A percentile compares a stretch with the other conserved stretches of the same genome.
phyloP scores from a whole-genome alignment of 2,888 invertebrate genomes.

The Drosophila paramelanica region DNA sequence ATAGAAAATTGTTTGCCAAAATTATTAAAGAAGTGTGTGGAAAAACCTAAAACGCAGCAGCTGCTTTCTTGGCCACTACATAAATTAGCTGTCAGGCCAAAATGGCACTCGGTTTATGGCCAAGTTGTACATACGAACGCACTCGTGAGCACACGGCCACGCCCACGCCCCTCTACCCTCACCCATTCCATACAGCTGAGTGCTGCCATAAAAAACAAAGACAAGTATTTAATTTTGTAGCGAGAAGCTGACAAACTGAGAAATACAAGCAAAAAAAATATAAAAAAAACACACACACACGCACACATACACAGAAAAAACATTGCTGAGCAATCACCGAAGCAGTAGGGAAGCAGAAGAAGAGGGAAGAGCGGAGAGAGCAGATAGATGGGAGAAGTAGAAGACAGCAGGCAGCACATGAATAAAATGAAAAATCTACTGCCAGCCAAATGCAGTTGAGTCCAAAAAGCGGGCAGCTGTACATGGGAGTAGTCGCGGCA shows the following conservation, averaged over 20 bases:
- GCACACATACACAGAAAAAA: constrained; percentile 11
- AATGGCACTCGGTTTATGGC: constrained; percentile 68
- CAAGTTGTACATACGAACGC: constrained; percentile 50
- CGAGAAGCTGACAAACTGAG: constrained; percentile 66
- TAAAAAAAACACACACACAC: background rate
- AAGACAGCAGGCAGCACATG: constrained; percentile 66
- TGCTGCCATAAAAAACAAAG: constrained; percentile 61
- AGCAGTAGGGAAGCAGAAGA: background rate
- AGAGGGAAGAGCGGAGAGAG: constrained; percentile 1
- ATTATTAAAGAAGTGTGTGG: constrained; percentile 63
- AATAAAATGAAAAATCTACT: constrained; percentile 82
- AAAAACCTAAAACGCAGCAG: constrained; percentile 48
- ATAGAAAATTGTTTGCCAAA: constrained; percentile 68
- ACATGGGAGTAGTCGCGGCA: constrained; percentile 50
- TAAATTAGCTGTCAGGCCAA: constrained; percentile 81
- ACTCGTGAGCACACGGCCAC: constrained; percentile 31
- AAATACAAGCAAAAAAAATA: constrained; percentile 38
- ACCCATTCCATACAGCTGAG: constrained; percentile 11
- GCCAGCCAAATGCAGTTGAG: constrained; percentile 75
- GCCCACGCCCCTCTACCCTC: constrained; percentile 18
- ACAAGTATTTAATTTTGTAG: constrained; percentile 82
- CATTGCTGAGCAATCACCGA: constrained; percentile 25
- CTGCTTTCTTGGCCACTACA: constrained; percentile 77
- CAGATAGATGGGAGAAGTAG: constrained; percentile 8
- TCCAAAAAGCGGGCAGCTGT: constrained; percentile 43